Evolutionary conservation across 2,113 vertebrate species (phyloP), one percentile per base, ranked within the genome.

Genomic region (Rhombomys opimus): DNA sequence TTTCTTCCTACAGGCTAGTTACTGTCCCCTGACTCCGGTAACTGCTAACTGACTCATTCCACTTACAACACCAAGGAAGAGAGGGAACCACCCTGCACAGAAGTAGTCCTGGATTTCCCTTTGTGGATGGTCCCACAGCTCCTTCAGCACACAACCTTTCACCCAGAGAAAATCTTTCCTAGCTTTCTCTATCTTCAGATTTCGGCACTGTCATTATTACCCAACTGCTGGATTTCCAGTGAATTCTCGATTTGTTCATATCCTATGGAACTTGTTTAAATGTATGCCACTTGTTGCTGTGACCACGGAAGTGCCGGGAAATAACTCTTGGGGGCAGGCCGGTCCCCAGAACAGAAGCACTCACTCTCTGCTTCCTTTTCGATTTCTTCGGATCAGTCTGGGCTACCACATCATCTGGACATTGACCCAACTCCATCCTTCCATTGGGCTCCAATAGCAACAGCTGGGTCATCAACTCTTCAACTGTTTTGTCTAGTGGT

Each of bases 361-460:
- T 99, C 12, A 99, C 98, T 22, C 99, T 99, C 93, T 99, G 99
- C 95, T 99, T 99, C 97, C 99, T 99, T 95, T 98, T 99, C 94
- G 99, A 95, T 97, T 99, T 99, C 98, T 99, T 99, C 22, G 99
- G 99, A 96, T 99, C 99, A 97, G 99, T 99, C 73, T 99, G 99
- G 6, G 99, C 99, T 93, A 99, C 99, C 0, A 99, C 99, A 96
- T 99, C 99, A 87, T 99, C 99, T 70, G 99, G 99, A 97, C 99
- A 99, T 9, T 98, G 98, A n/a, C 99, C 99, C 14, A 99, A 99
- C 98, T 99, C 99, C 94, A 99, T 98, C 98, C 99, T 99, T 97
- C 70, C 97, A 98, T 93, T 57, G 52, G 52, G 18, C 78, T 81
- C 54, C 35, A 59, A 5, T 2, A 46, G 41, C 54, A 81, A 59